Evolutionary conservation across 1,140 invertebrate genomes (phyloP), one percentile per base, ranked within the genome.

Genomic region (Glossosoma conforme): DNA sequence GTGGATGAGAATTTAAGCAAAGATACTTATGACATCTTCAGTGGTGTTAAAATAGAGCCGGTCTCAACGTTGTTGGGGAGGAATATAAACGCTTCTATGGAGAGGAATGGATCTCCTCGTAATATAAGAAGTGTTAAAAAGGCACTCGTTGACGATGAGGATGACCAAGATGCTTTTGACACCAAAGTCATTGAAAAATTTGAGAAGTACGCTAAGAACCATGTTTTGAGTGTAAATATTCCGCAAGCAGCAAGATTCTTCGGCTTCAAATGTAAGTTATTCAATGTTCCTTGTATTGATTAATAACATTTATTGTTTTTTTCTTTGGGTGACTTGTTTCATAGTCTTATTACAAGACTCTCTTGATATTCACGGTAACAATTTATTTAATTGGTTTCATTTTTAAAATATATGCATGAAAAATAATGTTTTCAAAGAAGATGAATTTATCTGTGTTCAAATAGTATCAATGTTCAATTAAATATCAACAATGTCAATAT

Each of bases 201-300:
- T 15, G 69, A 67, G 45, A 63, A 66, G 35, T 74, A 71, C 52
- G 59, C 75, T 1, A 62, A 73, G 30, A 77, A 65, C 18, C 76
- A 79, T 57, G 69, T 76, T 13, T 20, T 79, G 4, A 71, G 72
- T 3, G 73, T 80, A 3, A 78, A 77, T 56, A 45, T 78, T 24
- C 75, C 74, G 4, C 70, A 80, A 58, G 77, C 79, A 21, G 79
- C 79, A 2, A 69, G 77, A 45, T 69, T 81, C 11, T 64, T 72
- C 13, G 64, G 63, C 40, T 72, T 81, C 40, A 62, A 73, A 70
- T 77, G 80, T 74, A 67, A 72, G 69, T 71, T 61, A 56, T 35
- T 17, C 3, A 50, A 42, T 42, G 17, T 11, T n/a, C n/a, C n/a
- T n/a, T n/a, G n/a, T n/a, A n/a, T n/a, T n/a, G n/a, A 30, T 30